Percentiles rank a stretch among this genome's conserved stretches.
These are phyloP conservation scores for Hemaris fuciformis DNA, from an alignment of 2,888 invertebrate species.

Conservation along the genomic window DNA sequence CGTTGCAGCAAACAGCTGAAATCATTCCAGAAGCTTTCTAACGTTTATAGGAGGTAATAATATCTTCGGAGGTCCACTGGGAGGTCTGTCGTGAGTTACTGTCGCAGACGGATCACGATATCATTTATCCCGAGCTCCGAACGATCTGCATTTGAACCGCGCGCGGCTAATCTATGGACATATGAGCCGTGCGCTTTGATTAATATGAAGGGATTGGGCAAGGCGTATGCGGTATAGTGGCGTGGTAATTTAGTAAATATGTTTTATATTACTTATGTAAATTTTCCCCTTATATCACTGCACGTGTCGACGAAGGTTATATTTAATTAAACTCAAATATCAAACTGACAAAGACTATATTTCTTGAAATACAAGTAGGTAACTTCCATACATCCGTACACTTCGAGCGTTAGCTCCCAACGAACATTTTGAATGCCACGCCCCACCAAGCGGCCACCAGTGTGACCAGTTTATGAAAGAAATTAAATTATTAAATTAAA, in stretches of 20 bases:
- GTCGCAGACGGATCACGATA: background rate
- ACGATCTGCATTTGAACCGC: background rate
- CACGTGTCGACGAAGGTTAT: too few species aligned
- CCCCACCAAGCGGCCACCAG: too few species aligned
- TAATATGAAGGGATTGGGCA: background rate
- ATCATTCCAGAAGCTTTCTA: slow-evolving; percentile 30
- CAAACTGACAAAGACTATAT: too few species aligned
- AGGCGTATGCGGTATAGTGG: background rate
- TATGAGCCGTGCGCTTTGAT: background rate
- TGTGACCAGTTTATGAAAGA: too few species aligned
- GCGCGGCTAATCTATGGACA: background rate
- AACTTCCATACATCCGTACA: too few species aligned
- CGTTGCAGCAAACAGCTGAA: background rate
- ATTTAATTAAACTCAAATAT: too few species aligned
- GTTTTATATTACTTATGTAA: too few species aligned
- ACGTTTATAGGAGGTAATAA: slow-evolving; percentile 50
- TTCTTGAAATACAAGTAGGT: too few species aligned
- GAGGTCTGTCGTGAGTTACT: slow-evolving; percentile 22
- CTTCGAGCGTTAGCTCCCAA: too few species aligned
- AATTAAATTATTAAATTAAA: too few species aligned
- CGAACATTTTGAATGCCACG: too few species aligned
- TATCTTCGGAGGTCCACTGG: slow-evolving; percentile 46
- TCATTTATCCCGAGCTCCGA: background rate
- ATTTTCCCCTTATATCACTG: too few species aligned
- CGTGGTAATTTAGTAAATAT: background rate